Evolutionary conservation across 2,113 vertebrate species (phyloP), one percentile per base, ranked within the genome.

Genomic region (Ammospiza nelsoni): DNA sequence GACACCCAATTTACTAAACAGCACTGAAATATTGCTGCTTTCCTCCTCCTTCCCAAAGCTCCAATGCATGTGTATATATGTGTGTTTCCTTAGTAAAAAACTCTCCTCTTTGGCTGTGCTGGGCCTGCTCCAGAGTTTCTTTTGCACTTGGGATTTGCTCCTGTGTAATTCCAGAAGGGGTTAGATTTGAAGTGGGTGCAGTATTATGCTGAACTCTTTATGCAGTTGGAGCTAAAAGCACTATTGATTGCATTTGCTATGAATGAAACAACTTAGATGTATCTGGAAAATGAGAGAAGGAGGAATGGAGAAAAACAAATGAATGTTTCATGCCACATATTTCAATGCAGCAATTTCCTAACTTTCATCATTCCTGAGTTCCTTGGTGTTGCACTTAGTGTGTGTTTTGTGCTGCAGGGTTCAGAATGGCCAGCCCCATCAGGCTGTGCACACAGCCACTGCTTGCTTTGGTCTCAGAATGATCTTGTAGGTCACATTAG

Each of bases 221-320:
- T 55, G 67, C 52, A 46, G 61, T 66, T 2, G 0, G 52, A 44
- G 83, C 76, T 97, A 90, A 97, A 96, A 97, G 93, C 76, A 39
- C 90, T 96, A 97, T 96, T 0, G 94, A 95, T 96, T 93, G 57
- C 57, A 84, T 89, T 92, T 88, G 69, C 68, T 87, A 19, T 95
- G 93, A 96, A 94, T 87, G 86, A 90, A 96, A 41, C 37, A 31
- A 37, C 86, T 91, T 77, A 72, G 75, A 86, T 84, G 21, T 57
- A 33, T 95, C 86, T 84, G 73, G 76, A 96, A 96, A 94, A 89
- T 8, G 28, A 89, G 73, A 65, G 59, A 6, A 82, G 57, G 61
- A 90, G 82, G 43, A 80, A 74, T 12, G 37, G 48, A 43, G 41
- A 33, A 81, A 92, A 88, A 57, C 52, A 90, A 93, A 95, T 86